Base-by-base conservation (phyloP, 1,140 invertebrate species). In the Popillia japonica region DNA sequence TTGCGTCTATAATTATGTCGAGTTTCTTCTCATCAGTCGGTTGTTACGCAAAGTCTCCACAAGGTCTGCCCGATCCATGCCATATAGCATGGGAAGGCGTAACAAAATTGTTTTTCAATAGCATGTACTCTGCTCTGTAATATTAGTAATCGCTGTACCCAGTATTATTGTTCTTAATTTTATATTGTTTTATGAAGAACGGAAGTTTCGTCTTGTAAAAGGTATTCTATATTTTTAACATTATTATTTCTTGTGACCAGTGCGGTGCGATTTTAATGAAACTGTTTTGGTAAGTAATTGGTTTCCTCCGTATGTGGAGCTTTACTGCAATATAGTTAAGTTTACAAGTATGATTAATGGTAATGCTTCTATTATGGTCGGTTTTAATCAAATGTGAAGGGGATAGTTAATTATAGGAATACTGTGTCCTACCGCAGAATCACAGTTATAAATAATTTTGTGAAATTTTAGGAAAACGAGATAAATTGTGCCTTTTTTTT, bases 51-150 rank as follows among this genome's bases (percentile, higher is more conserved):
- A 34, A 34, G 34, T 74, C 34, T 42, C 6, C 41, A 17, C 27
- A 74, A 41, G 17, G 34, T 40, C 40, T 44, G 20, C 41, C 9
- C 72, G n/a, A 44, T 74, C 48, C 48, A 17, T 20, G 72, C 72
- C 72, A 74, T 44, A 74, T 72, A 78, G 40, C 61, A 72, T 78
- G 77, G 68, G 77, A 78, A 78, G 77, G 68, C 73, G 72, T 44
- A 44, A 10, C 68, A 78, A 74, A 78, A 78, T 78, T 41, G 77
- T 78, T 78, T 78, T 78, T 78, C 77, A 78, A 74, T 74, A 40
- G 40, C 59, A 27, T 74, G 59, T 78, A 77, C 64, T 78, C 48
- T 73, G 44, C 42, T 73, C 42, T 74, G 68, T 48, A 61, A 74
- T 42, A 74, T 74, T 74, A 74, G 34, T 40, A 74, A 74, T 74